Evolutionary conservation across 2,113 vertebrate genomes (phyloP).

Genomic region (Athene noctua): DNA sequence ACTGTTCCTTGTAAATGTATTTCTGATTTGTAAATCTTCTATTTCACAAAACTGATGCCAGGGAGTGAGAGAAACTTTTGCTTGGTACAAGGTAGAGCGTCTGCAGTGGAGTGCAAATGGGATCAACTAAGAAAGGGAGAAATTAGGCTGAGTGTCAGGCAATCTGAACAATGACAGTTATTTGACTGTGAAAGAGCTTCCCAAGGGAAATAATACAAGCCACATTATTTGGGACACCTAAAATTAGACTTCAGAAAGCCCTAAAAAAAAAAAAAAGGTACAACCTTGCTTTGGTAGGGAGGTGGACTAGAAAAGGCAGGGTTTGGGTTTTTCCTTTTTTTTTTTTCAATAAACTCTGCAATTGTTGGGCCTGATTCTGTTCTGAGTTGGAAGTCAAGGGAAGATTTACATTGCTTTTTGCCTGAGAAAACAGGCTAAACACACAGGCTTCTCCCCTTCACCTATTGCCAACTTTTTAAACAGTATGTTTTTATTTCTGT

Average conservation of each 20-base stretch:
- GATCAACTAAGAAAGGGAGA: conserved; percentile 9
- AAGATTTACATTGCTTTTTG: neutral
- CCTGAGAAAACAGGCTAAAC: neutral
- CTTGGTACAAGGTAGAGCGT: neutral
- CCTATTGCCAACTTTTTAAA: neutral
- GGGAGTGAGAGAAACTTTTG: neutral
- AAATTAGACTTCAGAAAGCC: conserved; percentile 41
- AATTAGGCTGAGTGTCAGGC: conserved; percentile 45
- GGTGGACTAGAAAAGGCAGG: conserved; percentile 18
- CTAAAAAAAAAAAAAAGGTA: neutral
- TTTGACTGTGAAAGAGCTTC: conserved; percentile 23
- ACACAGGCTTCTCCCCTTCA: neutral
- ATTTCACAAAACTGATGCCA: neutral
- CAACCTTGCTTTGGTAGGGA: conserved; percentile 20
- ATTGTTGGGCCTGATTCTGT: neutral
- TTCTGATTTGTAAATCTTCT: neutral
- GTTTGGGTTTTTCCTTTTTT: neutral
- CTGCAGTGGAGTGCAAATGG: neutral
- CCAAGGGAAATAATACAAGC: conserved; percentile 36
- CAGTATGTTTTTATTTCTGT: neutral
- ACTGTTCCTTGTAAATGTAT: neutral
- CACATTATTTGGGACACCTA: conserved; percentile 58
- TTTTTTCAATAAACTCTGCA: neutral
- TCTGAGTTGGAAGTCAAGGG: neutral
- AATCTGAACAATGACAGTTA: neutral